Conservation (phyloP, 2,888 invertebrate genomes). For the Caenorhabditis japonica region DNA sequence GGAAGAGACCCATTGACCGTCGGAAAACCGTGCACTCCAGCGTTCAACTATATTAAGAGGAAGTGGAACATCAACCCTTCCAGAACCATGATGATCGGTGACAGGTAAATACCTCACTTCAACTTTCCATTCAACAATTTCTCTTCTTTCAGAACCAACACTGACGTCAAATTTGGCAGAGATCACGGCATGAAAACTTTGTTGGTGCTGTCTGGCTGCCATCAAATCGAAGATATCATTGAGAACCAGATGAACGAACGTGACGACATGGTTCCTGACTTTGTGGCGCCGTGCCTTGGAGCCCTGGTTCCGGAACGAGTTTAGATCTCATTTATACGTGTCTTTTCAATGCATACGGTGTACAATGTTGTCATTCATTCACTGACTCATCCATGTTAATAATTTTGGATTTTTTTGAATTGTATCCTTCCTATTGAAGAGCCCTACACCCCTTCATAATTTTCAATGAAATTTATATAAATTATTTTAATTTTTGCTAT, state of each 20-base stretch:
- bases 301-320: slow-evolving; percentile 63
- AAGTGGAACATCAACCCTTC: slow-evolving; percentile 85
- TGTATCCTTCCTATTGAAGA: no score
- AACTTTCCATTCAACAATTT: background rate
- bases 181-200: slow-evolving; percentile 91
- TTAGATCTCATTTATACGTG: slow-evolving; percentile 18
- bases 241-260: slow-evolving; percentile 69
- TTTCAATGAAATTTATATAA: no score
- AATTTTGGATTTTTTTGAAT: no score
- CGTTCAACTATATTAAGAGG: slow-evolving; percentile 82
- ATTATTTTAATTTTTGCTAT: no score
- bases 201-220: slow-evolving; percentile 82
- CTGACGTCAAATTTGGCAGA: slow-evolving; percentile 91
- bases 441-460: no score
- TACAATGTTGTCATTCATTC: no score
- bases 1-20: slow-evolving; percentile 83
- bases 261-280: slow-evolving; percentile 75
- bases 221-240: slow-evolving; percentile 68
- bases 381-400: no score
- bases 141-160: slow-evolving; percentile 81
- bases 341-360: slow-evolving; percentile 31
- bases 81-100: slow-evolving; percentile 91
- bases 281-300: slow-evolving; percentile 71
- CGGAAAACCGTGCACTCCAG: slow-evolving; percentile 88
- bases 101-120: slow-evolving; percentile 82